A percentile compares a stretch with the other conserved stretches of the same genome.
Evolutionary conservation across 2,113 vertebrate genomes (phyloP).

Genomic region (Diglossa brunneiventris): DNA sequence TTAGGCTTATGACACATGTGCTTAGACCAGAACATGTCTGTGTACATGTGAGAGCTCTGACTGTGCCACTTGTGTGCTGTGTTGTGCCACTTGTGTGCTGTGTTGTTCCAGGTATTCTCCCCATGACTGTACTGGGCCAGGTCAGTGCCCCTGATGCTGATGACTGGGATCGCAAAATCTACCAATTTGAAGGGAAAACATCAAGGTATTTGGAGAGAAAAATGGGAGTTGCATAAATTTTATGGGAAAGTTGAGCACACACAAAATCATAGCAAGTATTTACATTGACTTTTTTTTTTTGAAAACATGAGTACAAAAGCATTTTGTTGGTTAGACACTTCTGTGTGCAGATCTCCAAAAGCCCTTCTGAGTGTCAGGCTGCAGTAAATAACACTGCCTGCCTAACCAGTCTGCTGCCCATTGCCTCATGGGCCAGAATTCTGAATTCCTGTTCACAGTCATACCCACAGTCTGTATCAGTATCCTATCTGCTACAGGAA

Average conservation of each 20-base stretch:
- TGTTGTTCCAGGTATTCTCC: conserved; percentile 78
- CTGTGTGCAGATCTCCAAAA: neutral
- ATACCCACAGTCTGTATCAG: neutral
- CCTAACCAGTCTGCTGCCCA: neutral
- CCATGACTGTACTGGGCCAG: conserved; percentile 77
- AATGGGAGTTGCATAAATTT: neutral
- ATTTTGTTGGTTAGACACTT: neutral
- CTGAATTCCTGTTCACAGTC: neutral
- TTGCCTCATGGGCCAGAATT: neutral
- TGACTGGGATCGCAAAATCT: conserved; percentile 87
- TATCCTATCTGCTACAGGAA: neutral
- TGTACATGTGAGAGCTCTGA: neutral
- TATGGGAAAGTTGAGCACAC: neutral
- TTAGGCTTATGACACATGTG: neutral
- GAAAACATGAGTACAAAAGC: neutral
- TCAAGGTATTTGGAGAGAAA: conserved; percentile 73
- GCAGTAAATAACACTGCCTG: neutral
- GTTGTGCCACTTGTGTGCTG: neutral
- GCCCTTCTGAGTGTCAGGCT: neutral
- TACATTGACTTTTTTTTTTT: neutral
- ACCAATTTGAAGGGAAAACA: conserved; percentile 81
- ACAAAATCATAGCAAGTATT: neutral
- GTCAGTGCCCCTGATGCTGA: conserved; percentile 84
- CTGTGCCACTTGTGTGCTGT: neutral
- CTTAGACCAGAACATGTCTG: neutral